These are phyloP conservation scores for Plestiodon gilberti DNA, from an alignment of 2,113 vertebrate species.

Conservation along the genomic window DNA sequence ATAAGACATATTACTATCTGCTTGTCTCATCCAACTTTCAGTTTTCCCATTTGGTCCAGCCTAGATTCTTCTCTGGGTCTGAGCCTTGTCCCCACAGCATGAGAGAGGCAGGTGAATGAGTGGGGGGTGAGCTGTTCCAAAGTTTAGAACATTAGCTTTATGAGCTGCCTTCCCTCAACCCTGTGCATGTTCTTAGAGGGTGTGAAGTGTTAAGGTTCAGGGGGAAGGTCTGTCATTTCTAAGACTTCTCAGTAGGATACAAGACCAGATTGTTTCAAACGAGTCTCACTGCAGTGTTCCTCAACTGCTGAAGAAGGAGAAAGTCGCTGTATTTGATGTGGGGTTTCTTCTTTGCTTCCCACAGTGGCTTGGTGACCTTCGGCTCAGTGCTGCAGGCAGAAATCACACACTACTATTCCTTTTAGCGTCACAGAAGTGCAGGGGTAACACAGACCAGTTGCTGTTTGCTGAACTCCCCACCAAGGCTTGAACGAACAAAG, in stretches of 20 bases:
- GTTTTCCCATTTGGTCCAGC: background rate
- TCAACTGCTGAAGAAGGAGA: background rate
- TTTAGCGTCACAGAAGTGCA: background rate
- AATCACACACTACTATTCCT: background rate
- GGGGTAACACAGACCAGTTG: background rate
- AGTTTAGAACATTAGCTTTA: background rate
- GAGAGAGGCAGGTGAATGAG: background rate
- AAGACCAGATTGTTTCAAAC: background rate
- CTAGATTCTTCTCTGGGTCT: background rate
- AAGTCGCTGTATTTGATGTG: background rate
- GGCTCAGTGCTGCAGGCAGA: background rate
- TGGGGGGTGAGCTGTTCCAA: background rate
- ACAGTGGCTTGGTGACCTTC: background rate
- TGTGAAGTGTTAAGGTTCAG: background rate
- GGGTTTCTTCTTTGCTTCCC: background rate
- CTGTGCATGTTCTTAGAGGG: constrained; percentile 21
- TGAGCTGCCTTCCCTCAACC: background rate
- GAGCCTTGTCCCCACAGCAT: background rate
- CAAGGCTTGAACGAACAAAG: background rate
- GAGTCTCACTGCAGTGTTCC: background rate
- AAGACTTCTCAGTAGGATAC: background rate
- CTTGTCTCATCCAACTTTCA: constrained; percentile 9
- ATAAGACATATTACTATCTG: background rate
- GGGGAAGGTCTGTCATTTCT: background rate
- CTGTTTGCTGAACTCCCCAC: background rate